phyloP scores from a whole-genome alignment of 2,888 invertebrate genomes.

The Sisyra terminalis region DNA sequence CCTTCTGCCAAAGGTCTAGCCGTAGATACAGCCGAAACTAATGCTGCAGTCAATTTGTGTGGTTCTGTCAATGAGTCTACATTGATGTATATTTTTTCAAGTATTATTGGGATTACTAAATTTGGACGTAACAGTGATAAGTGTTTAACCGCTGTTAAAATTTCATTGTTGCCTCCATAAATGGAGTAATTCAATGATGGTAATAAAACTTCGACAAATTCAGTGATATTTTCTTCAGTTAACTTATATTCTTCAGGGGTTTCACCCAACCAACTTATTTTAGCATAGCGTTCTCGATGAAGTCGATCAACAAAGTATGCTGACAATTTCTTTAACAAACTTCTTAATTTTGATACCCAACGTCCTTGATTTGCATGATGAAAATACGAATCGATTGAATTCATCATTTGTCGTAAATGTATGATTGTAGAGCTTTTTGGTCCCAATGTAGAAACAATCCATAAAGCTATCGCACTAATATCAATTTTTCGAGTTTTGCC shows the following conservation, averaged over 20 bases:
- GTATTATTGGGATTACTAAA: conserved; percentile 62
- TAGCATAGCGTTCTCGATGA: conserved; percentile 47
- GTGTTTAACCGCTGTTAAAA: conserved; percentile 51
- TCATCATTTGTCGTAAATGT: conserved; percentile 64
- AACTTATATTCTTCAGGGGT: conserved; percentile 52
- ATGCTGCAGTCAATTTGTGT: conserved; percentile 57
- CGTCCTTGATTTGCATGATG: conserved; percentile 77
- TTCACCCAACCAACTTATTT: conserved; percentile 47
- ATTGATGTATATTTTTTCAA: conserved; percentile 65
- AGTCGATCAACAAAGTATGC: conserved; percentile 40
- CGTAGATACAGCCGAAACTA: conserved; percentile 52
- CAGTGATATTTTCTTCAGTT: conserved; percentile 62
- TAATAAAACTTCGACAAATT: conserved; percentile 60
- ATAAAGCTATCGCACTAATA: conserved; percentile 33
- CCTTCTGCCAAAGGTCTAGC: conserved; percentile 36
- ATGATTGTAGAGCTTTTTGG: conserved; percentile 49
- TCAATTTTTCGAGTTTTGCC: conserved; percentile 32
- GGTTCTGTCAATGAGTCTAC: conserved; percentile 81
- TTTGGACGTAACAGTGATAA: conserved; percentile 67
- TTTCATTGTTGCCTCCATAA: conserved; percentile 29
- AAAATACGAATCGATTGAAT: conserved; percentile 69
- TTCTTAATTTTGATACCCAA: conserved; percentile 54
- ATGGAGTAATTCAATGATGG: conserved; percentile 37
- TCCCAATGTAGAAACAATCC: conserved; percentile 46
- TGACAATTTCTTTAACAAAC: conserved; percentile 50